phyloP scores from a whole-genome alignment of 2,797 vertebrate species.

The Loris lydekkerianus region DNA sequence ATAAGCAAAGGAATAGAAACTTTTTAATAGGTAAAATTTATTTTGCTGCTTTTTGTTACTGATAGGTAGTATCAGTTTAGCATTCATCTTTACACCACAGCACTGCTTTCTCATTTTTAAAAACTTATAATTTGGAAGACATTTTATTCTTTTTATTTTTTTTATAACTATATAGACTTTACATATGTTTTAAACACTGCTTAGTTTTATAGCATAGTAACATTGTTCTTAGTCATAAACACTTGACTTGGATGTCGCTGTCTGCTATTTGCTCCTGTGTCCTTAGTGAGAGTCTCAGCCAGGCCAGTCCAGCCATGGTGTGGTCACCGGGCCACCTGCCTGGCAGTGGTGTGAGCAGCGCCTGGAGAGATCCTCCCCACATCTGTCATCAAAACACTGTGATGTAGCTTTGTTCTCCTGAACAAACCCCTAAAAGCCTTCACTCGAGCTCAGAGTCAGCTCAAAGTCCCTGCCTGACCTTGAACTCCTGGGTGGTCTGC shows the following conservation, averaged over 20 bases:
- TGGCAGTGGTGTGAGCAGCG: too few relatives aligned
- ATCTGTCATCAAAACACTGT: too few relatives aligned
- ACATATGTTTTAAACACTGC: not conserved
- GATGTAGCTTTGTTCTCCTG: too few relatives aligned
- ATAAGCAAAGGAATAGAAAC: not conserved
- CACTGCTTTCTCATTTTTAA: too few relatives aligned
- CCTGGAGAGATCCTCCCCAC: too few relatives aligned
- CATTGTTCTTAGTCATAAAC: not conserved
- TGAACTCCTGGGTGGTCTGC: too few relatives aligned
- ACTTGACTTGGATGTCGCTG: not conserved
- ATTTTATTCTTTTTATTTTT: not conserved
- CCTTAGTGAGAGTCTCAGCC: not conserved
- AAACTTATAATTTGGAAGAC: not conserved
- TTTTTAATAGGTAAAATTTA: not conserved
- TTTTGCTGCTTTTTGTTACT: not conserved
- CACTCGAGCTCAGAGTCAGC: too few relatives aligned
- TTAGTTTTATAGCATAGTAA: not conserved
- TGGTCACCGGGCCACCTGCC: too few relatives aligned
- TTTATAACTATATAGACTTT: not conserved
- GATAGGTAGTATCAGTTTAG: rapidly evolving
- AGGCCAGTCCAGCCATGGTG: too few relatives aligned
- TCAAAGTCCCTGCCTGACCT: too few relatives aligned
- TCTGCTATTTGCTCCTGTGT: not conserved
- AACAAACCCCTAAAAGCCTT: too few relatives aligned
- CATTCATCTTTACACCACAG: not conserved